phyloP scores from a whole-genome alignment of 2,797 vertebrate genomes.

The Fundulus diaphanus region DNA sequence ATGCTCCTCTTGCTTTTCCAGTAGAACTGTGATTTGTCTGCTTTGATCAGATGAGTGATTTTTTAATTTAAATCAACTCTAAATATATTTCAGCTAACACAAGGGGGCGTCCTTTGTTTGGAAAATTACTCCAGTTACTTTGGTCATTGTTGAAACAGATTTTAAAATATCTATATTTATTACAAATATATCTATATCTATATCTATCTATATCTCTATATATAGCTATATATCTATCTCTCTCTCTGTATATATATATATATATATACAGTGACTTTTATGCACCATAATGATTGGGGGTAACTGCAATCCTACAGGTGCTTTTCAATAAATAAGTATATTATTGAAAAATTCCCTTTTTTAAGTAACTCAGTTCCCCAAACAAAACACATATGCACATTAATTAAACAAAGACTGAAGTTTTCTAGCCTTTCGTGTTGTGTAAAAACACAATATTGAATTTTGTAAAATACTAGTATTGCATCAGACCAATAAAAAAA shows the following conservation, averaged over 20 bases:
- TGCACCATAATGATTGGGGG: too few species aligned
- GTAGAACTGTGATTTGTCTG: neutral
- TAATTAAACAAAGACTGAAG: neutral
- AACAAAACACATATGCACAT: too few species aligned
- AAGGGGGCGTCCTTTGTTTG: slow-evolving; percentile 69
- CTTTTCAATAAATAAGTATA: neutral
- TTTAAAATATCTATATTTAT: too few species aligned
- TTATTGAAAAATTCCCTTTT: too few species aligned
- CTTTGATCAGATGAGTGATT: neutral
- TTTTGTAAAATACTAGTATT: neutral
- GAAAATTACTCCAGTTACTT: slow-evolving; percentile 30
- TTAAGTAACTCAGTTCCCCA: too few species aligned
- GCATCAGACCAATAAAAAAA: neutral
- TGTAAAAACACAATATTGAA: neutral
- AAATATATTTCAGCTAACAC: slow-evolving; percentile 48
- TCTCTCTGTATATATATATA: too few species aligned
- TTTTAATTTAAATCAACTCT: neutral
- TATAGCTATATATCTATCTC: too few species aligned
- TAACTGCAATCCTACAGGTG: neutral
- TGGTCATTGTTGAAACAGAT: slow-evolving; percentile 48
- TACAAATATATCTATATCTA: too few species aligned
- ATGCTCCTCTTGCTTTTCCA: neutral
- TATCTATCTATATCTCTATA: too few species aligned
- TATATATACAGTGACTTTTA: too few species aligned
- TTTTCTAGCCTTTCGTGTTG: neutral